Base-by-base conservation (phyloP, 1,140 invertebrate species). In the Calephelis nemesis region DNA sequence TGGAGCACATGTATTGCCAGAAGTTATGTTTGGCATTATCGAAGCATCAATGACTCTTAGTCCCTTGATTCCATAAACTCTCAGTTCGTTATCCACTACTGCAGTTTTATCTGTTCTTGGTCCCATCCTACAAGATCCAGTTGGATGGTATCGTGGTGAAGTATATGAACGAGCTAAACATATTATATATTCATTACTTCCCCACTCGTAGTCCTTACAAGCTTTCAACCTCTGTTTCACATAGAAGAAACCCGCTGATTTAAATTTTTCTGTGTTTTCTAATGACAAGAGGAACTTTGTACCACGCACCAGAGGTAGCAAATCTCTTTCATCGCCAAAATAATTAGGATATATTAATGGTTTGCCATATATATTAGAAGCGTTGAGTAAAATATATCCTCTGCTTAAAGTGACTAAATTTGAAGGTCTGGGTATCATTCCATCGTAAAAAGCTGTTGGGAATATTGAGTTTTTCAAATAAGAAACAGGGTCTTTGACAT, bases 341-440 rank as follows among this genome's bases (percentile, higher is more conserved):
- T 97, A 97, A 71, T 96, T 96, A 0, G 97, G 94, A 78, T 96
- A 94, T 15, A 98, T 95, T n/a, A 95, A 83, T 0, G 97, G 97
- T 71, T 95, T 94, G 7, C 94, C 93, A 45, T 93, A 92, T 68
- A 96, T 96, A 88, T 97, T 93, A 3, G 83, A 93, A 64, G 91
- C 88, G 66, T 93, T 92, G 0, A 97, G 84, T 69, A 92, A 89
- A 47, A 97, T 87, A 30, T 85, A 92, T 1, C 96, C 97, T 48
- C 92, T 90, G 62, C 95, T 96, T 79, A 95, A 74, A 6, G 80
- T 78, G 6, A 70, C 67, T 58, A 81, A 58, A 64, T 73, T 74
- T 65, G 73, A 73, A 7, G 64, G 50, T 45, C 70, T 68, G 8
- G 71, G 71, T 60, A 74, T 11, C 0, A 75, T 13, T 8, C 48